Percentiles rank a stretch among this genome's conserved stretches.
These are phyloP conservation scores for Hormaphis cornu DNA, from an alignment of 1,140 invertebrate genomes.

Conservation along the genomic window DNA sequence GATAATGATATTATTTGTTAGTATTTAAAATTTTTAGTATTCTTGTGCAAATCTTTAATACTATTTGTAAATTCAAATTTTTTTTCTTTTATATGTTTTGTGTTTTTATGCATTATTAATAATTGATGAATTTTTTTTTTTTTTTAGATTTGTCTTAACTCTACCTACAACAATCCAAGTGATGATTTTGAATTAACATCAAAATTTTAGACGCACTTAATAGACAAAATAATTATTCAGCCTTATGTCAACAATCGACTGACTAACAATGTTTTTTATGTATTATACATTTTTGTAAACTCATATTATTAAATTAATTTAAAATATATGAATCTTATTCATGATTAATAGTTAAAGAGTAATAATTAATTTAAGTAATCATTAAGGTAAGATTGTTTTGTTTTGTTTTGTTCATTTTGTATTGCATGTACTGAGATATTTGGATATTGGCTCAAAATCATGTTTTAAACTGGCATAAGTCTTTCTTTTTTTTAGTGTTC, in stretches of 20 bases:
- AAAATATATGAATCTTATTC: constrained; percentile 31
- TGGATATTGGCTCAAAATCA: constrained; percentile 31
- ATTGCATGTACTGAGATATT: constrained; percentile 15
- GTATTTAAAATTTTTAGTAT: too few species aligned
- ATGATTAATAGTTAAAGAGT: constrained; percentile 29
- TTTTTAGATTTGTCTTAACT: constrained; percentile 26
- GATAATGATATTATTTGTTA: too few species aligned
- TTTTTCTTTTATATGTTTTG: too few species aligned
- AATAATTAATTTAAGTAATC: constrained; percentile 32
- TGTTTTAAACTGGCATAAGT: constrained; percentile 6
- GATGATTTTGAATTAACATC: constrained; percentile 26
- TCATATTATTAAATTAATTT: constrained; percentile 32
- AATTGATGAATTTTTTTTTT: not conserved
- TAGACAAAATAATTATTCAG: constrained; percentile 29
- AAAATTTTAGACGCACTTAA: constrained; percentile 31
- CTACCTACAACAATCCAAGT: not conserved
- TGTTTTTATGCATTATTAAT: too few species aligned
- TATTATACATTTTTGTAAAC: constrained; percentile 33
- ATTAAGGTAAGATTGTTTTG: constrained; percentile 32
- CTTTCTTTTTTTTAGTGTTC: not conserved
- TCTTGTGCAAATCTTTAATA: not conserved
- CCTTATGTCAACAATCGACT: constrained; percentile 32
- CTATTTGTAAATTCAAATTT: too few species aligned
- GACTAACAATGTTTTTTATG: constrained; percentile 31
- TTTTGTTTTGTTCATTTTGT: constrained; percentile 30